phyloP scores from a whole-genome alignment of 2,797 vertebrate genomes.

The Gastrophryne carolinensis region DNA sequence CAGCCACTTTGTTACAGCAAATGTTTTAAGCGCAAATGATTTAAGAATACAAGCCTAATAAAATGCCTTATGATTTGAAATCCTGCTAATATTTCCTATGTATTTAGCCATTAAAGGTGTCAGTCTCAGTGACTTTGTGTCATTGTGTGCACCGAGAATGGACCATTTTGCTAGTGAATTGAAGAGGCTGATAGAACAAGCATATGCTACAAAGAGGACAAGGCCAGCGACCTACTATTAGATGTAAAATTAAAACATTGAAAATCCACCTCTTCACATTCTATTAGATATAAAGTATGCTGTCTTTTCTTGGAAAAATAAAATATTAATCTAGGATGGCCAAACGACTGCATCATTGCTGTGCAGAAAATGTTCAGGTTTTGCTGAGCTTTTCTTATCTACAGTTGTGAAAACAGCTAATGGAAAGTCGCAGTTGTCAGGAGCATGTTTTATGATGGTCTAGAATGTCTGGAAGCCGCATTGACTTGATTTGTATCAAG shows the following conservation, averaged over 20 bases:
- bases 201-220: no score
- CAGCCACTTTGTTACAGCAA: no score
- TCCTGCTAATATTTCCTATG: no score
- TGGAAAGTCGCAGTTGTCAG: not conserved
- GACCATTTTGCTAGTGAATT: no score
- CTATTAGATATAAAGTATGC: not conserved
- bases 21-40: no score
- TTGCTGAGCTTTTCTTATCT: not conserved
- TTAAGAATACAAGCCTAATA: no score
- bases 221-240: not conserved
- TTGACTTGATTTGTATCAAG: not conserved
- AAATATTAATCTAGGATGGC: not conserved
- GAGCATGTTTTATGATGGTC: not conserved
- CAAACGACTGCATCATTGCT: not conserved
- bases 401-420: not conserved
- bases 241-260: not conserved
- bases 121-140: no score
- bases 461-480: not conserved
- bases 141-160: no score
- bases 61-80: no score
- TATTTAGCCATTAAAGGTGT: no score
- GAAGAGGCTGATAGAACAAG: no score
- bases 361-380: not conserved
- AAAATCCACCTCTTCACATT: not conserved
- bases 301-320: not conserved